phyloP scores from a whole-genome alignment of 1,140 invertebrate genomes.

The Venturia canescens region DNA sequence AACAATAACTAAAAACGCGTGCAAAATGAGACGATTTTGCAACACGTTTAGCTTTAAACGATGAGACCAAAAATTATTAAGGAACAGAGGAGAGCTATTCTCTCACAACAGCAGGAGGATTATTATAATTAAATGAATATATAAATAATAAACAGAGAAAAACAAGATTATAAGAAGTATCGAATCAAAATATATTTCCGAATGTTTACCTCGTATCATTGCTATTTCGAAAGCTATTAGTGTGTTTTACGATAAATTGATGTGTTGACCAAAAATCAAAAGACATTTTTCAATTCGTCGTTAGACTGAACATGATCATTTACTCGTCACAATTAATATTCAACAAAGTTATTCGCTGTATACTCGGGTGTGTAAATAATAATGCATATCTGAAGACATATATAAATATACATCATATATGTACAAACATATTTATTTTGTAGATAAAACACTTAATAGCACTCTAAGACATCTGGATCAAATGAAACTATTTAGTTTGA shows the following conservation, averaged over 20 bases:
- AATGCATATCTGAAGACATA: slow-evolving; percentile 36
- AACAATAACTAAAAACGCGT: slow-evolving; percentile 4
- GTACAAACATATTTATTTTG: too few species aligned
- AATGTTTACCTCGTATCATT: slow-evolving; percentile 12
- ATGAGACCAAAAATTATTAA: slow-evolving; percentile 59
- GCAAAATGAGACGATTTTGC: slow-evolving; percentile 40
- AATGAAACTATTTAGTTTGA: background rate
- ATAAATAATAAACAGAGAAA: background rate
- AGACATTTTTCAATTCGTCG: background rate
- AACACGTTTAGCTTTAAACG: slow-evolving; percentile 61
- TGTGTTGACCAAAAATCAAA: background rate
- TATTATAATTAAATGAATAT: background rate
- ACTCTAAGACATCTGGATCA: background rate
- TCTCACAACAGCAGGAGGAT: slow-evolving; percentile 46
- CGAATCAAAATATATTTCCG: slow-evolving; percentile 19
- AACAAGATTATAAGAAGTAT: too few species aligned
- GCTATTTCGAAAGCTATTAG: slow-evolving; percentile 19
- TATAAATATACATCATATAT: background rate
- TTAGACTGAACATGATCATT: background rate
- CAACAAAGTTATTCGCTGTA: background rate
- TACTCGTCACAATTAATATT: background rate
- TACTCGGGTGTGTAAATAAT: slow-evolving; percentile 55
- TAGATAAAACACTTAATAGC: background rate
- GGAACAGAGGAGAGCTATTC: slow-evolving; percentile 54
- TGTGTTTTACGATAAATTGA: slow-evolving; percentile 19